Base-by-base conservation (phyloP, 2,888 invertebrate genomes). In the Thecophora atra region DNA sequence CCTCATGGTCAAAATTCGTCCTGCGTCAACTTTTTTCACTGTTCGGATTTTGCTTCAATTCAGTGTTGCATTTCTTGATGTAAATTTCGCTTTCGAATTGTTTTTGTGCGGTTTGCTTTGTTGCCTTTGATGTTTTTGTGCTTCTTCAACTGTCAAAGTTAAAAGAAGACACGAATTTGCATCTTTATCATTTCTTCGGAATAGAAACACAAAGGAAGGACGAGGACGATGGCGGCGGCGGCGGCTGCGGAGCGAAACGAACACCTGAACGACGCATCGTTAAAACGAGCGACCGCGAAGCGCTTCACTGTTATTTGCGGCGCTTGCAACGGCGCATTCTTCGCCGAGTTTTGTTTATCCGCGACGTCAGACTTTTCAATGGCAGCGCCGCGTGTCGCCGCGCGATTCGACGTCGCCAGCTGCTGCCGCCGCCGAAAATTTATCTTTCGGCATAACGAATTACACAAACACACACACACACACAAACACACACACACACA, bases 111-210 rank as follows among this genome's bases (percentile, higher is more conserved):
- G 19, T 6, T 30, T 63, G 30, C 6, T 19, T 37, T 30, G 62
- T 24, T 64, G 44, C 21, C 11, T 64, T 64, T 19, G 13, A 64
- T 47, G 19, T 44, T 64, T 64, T 26, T 5, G 28, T 11, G 63
- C 51, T 19, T 24, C 42, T 3, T 26, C 37, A 56, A 58, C 26
- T 52, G 17, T 8, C 54, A 30, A 70, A 51, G 52, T 70, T 63
- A 51, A 13, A 24, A 51, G 37, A 26, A 62, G 70, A 63, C 52
- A 70, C 63, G 42, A 70, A 62, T 63, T 70, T 70, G 63, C 70
- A 70, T 70, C 51, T 62, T 63, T 30, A 44, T n/a, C 28, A 70
- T 37, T 63, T 62, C n/a, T 44, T 21, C 44, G 24, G 24, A 21
- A 64, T 24, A 24, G 15, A 11, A 42, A 19, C 26, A 21, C 2